Base-by-base conservation (phyloP, 2,888 invertebrate genomes). In the Mythimna pallens region DNA sequence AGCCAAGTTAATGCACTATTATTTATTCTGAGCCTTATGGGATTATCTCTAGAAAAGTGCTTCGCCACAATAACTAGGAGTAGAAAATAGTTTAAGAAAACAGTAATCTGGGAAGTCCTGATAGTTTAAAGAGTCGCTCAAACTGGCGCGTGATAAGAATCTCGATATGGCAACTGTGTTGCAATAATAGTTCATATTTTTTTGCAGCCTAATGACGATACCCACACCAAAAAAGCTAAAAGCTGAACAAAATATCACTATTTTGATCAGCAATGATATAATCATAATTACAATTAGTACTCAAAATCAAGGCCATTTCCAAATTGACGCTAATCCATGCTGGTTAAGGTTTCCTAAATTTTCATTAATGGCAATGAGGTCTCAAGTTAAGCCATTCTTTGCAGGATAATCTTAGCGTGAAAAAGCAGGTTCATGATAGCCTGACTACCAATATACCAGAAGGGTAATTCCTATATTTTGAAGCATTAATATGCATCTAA, bases 231-330 rank as follows among this genome's bases (percentile, higher is more conserved):
- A 12, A 54, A 30, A n/a, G 12, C 14, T 30, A 34, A 17, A 40
- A 36, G 59, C 3, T 30, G 34, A 9, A 12, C 10, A 57, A 65
- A 40, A 61, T 22, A 66, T 73, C 68, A 79, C 59, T 79, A 62
- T 55, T 69, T 66, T 36, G 5, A 58, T 62, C 8, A 47, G 55
- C 52, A 57, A 52, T 17, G 52, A n/a, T 62, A 30, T 3, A 30
- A 30, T 30, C 1, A 30, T 30, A 30, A 30, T 30, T 25, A 17
- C 57, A 73, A 68, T 72, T 52, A 64, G 58, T 63, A 54, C 25
- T 40, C 6, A 61, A 61, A 25, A 22, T 43, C 54, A 12, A 43
- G 43, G 12, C 10, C 10, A 43, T 43, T 12, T 43, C 30, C 30
- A 30, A 30, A 30, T 30, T 30, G 30, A 30, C 30, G 30, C 30